Conservation (phyloP, 2,888 invertebrate genomes). For the Diarsia dahlii region DNA sequence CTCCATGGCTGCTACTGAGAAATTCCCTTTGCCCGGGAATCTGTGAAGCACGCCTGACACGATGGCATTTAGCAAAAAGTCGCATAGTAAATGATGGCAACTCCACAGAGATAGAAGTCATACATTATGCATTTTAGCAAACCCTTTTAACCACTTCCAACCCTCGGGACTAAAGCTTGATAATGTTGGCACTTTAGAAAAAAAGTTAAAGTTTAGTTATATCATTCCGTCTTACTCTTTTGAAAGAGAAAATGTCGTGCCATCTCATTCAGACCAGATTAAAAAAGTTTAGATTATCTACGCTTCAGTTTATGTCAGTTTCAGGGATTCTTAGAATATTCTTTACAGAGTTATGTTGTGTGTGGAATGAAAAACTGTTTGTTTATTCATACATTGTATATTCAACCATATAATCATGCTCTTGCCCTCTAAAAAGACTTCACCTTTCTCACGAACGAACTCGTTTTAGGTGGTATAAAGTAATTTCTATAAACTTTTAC, state of each 20-base stretch:
- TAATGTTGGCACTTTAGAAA: constrained; percentile 6
- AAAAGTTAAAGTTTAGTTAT: constrained; percentile 22
- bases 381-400: neutral
- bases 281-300: constrained; percentile 52
- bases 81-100: neutral
- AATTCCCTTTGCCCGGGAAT: too few species aligned
- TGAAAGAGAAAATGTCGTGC: constrained; percentile 21
- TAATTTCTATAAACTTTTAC: neutral
- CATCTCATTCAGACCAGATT: constrained; percentile 21
- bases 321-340: neutral
- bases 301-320: constrained; percentile 23
- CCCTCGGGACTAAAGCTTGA: constrained; percentile 2
- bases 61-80: neutral
- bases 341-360: neutral
- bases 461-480: neutral
- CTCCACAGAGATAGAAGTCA: constrained; percentile 18
- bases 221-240: constrained; percentile 37
- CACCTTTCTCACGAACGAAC: neutral
- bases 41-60: neutral
- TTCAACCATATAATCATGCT: neutral
- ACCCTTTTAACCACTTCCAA: constrained; percentile 46
- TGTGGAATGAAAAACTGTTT: neutral
- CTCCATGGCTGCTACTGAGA: too few species aligned
- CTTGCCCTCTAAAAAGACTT: too few species aligned
- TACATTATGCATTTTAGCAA: constrained; percentile 47